Conservation (phyloP, 2,113 vertebrate genomes). For the Formicarius rufipectus region DNA sequence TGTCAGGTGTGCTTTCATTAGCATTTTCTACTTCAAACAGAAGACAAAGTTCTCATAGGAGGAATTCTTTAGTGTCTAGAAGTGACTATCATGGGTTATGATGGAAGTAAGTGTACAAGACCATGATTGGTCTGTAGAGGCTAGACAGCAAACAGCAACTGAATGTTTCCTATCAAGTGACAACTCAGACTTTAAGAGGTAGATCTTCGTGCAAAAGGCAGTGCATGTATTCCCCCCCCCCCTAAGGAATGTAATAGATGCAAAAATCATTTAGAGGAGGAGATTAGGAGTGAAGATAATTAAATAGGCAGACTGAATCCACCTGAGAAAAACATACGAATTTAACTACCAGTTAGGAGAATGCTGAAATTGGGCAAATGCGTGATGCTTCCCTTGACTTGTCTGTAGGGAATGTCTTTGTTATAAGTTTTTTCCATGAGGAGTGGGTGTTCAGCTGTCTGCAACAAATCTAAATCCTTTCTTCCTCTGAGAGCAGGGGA, state of each 20-base stretch:
- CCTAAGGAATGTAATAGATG: not conserved
- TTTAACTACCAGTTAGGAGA: not conserved
- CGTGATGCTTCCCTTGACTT: not conserved
- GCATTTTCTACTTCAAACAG: not conserved
- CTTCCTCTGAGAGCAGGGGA: not conserved
- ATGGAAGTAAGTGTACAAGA: not conserved
- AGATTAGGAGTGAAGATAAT: not conserved
- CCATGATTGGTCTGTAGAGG: not conserved
- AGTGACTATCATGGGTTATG: not conserved
- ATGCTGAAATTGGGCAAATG: not conserved
- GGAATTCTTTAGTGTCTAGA: not conserved
- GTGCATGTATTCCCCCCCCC: rapidly evolving
- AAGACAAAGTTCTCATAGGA: not conserved
- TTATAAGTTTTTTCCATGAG: not conserved
- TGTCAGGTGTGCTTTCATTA: not conserved
- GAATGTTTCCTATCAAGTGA: not conserved
- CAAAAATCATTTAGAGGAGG: not conserved
- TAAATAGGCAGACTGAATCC: not conserved
- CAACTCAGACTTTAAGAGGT: not conserved
- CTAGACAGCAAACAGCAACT: not conserved
- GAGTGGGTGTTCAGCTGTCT: not conserved
- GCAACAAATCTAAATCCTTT: not conserved
- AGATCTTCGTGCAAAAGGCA: not conserved
- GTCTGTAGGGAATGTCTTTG: not conserved
- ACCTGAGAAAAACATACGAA: not conserved